phyloP scores from a whole-genome alignment of 2,113 vertebrate species.

The Macquaria ambigua region DNA sequence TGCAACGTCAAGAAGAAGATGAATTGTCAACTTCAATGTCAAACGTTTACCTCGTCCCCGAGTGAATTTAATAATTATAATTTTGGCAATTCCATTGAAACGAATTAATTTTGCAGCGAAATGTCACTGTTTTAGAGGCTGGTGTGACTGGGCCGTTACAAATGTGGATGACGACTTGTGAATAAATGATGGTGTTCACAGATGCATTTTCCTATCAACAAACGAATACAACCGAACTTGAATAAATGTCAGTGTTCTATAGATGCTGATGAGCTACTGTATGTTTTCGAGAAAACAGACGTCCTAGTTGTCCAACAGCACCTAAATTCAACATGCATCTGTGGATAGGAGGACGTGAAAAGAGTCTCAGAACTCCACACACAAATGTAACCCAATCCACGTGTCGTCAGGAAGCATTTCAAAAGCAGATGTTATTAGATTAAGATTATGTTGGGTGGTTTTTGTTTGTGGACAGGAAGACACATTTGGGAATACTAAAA shows the following conservation, averaged over 20 bases:
- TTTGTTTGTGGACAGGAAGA: not conserved
- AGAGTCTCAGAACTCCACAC: not conserved
- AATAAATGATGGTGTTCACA: not conserved
- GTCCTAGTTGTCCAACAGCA: not conserved
- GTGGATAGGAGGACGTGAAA: not conserved
- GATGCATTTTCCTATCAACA: not conserved
- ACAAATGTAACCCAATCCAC: not conserved
- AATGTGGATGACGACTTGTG: too few relatives aligned
- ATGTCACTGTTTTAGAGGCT: not conserved
- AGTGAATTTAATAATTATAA: not conserved
- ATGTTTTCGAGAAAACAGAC: too few relatives aligned
- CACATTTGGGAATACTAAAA: not conserved
- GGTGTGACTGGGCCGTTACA: too few relatives aligned
- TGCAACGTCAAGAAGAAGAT: not conserved
- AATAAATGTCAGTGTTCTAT: too few relatives aligned
- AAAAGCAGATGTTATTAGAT: not conserved
- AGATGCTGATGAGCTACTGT: too few relatives aligned
- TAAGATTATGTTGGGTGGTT: not conserved
- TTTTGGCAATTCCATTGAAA: not conserved
- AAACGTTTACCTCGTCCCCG: not conserved
- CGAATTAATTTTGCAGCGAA: not conserved
- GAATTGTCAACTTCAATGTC: not conserved
- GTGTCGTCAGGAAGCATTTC: not conserved
- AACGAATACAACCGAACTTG: too few relatives aligned
- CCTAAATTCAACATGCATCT: not conserved